Evolutionary conservation across 2,888 invertebrate species (phyloP).

Genomic region (Hermodice carunculata): DNA sequence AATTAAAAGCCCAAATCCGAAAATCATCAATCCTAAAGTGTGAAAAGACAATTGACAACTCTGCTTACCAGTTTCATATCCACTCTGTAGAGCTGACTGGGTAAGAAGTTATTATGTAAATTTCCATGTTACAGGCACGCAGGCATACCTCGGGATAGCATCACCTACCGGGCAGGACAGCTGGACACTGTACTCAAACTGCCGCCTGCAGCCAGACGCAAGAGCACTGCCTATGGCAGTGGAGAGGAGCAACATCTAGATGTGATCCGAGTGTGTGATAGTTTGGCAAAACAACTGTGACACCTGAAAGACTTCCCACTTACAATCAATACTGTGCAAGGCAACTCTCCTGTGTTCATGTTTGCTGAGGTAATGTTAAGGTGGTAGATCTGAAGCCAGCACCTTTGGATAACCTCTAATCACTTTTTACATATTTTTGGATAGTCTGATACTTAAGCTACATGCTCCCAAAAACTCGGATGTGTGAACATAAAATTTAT

Average conservation of each 20-base stretch:
- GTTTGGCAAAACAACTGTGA: constrained; percentile 73
- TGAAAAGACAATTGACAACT: too few species aligned
- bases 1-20: too few species aligned
- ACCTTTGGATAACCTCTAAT: too few species aligned
- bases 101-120: too few species aligned
- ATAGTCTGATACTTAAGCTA: too few species aligned
- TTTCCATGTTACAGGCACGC: constrained; percentile 62
- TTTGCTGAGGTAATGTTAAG: constrained; percentile 80
- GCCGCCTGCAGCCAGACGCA: constrained; percentile 37
- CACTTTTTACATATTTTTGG: too few species aligned
- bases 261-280: constrained; percentile 76
- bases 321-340: constrained; percentile 84
- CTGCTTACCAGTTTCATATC: too few species aligned
- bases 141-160: constrained; percentile 43
- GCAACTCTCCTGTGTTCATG: constrained; percentile 81
- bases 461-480: too few species aligned
- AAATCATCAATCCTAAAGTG: too few species aligned
- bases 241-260: constrained; percentile 77
- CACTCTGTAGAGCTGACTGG: too few species aligned
- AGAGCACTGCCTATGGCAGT: constrained; percentile 72
- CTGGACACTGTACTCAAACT: constrained; percentile 75
- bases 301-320: constrained; percentile 78
- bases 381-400: too few species aligned
- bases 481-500: too few species aligned
- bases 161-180: constrained; percentile 77